These are phyloP conservation scores for Gallinago undulata DNA, from an alignment of 2,113 vertebrate genomes.

Conservation along the genomic window DNA sequence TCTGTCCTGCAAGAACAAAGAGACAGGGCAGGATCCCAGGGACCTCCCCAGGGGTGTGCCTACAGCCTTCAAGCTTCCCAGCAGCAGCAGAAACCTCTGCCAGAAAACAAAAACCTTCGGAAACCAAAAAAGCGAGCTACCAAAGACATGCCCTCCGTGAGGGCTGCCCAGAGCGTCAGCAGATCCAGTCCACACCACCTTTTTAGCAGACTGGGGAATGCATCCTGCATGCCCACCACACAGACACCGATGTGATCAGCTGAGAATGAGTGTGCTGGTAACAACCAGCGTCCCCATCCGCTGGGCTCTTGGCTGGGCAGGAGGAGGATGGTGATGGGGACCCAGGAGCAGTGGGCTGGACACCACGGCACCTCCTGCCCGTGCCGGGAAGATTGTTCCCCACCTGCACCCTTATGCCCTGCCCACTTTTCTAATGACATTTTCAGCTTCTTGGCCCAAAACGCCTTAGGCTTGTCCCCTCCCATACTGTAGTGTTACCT, in stretches of 20 bases:
- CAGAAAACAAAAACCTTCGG: background rate
- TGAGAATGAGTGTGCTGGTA: background rate
- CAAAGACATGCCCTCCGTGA: background rate
- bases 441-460: constrained; percentile 19
- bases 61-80: background rate
- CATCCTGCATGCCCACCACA: background rate
- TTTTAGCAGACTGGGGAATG: background rate
- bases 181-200: background rate
- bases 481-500: constrained; percentile 53
- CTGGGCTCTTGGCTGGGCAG: background rate
- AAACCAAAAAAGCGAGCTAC: background rate
- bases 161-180: background rate
- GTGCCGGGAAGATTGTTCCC: background rate
- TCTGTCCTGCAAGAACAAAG: background rate
- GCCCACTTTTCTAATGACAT: background rate
- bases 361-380: background rate
- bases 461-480: background rate
- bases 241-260: background rate
- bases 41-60: background rate
- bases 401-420: background rate
- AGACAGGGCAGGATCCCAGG: background rate
- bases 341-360: background rate
- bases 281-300: background rate
- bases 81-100: background rate
- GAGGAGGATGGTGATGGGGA: background rate